These are phyloP conservation scores for Malachius bipustulatus DNA, from an alignment of 2,888 invertebrate species.

Conservation along the genomic window DNA sequence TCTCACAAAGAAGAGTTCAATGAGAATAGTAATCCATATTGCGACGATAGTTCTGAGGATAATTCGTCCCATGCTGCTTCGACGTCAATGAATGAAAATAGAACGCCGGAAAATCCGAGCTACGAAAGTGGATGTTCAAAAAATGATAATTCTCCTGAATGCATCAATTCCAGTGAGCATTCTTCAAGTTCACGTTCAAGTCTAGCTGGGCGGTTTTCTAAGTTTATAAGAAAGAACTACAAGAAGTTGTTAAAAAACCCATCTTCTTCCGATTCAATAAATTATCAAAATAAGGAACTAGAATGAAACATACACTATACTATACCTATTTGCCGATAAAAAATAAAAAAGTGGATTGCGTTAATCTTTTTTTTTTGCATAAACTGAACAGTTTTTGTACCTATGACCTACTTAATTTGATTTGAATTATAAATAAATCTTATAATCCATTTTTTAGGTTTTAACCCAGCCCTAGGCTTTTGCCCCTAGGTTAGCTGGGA, in stretches of 20 bases:
- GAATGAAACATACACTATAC: too few species aligned
- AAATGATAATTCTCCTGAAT: neutral
- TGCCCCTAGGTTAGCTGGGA: too few species aligned
- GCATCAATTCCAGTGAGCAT: too few species aligned
- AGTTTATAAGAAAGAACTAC: constrained; percentile 27
- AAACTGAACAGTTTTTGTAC: too few species aligned
- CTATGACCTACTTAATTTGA: too few species aligned
- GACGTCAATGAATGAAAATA: constrained; percentile 8
- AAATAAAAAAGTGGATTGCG: too few species aligned
- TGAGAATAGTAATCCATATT: constrained; percentile 1
- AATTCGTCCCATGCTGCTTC: constrained; percentile 3
- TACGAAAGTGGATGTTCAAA: neutral
- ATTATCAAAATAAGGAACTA: neutral
- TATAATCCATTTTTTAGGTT: too few species aligned
- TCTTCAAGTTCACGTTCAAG: too few species aligned
- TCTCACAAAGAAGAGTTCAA: constrained; percentile 17
- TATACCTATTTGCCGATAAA: too few species aligned
- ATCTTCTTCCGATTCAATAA: neutral
- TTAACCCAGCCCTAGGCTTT: too few species aligned
- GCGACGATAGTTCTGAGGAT: constrained; percentile 9
- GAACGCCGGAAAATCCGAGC: constrained; percentile 6
- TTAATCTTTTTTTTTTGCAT: too few species aligned
- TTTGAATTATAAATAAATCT: too few species aligned
- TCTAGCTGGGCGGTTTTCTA: constrained; percentile 28
- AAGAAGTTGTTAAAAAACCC: constrained; percentile 21